phyloP scores from a whole-genome alignment of 2,888 invertebrate species.

The Mycalesis mineus region DNA sequence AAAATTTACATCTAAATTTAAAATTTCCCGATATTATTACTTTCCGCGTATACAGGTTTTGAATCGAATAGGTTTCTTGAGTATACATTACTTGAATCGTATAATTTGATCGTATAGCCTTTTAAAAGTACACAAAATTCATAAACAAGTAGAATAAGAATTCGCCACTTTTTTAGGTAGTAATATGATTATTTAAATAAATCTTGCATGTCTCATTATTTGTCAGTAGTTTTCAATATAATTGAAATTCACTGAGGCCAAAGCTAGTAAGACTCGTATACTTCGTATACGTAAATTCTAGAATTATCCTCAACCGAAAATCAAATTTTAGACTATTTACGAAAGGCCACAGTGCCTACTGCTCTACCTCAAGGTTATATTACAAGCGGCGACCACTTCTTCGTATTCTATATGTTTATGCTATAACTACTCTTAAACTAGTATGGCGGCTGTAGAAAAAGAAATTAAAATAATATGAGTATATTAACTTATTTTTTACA shows the following conservation, averaged over 20 bases:
- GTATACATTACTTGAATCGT: constrained; percentile 30
- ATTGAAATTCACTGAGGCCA: too few species aligned
- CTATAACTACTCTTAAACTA: constrained; percentile 46
- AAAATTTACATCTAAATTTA: constrained; percentile 43
- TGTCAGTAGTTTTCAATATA: too few species aligned
- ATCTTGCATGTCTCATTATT: too few species aligned
- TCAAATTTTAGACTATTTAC: too few species aligned
- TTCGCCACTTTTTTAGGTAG: neutral
- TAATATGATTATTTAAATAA: too few species aligned
- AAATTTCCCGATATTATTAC: constrained; percentile 34
- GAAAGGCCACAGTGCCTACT: too few species aligned
- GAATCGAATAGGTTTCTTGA: constrained; percentile 26
- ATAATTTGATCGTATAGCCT: constrained; percentile 28
- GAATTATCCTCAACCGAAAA: too few species aligned
- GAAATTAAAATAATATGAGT: constrained; percentile 57
- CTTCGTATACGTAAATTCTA: too few species aligned
- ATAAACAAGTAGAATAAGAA: constrained; percentile 16
- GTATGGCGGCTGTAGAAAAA: constrained; percentile 61
- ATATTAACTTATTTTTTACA: constrained; percentile 46
- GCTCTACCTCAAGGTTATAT: too few species aligned
- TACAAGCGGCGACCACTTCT: neutral
- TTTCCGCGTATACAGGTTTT: constrained; percentile 34
- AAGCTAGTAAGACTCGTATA: too few species aligned
- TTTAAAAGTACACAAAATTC: constrained; percentile 11
- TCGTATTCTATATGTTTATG: constrained; percentile 26